phyloP scores from a whole-genome alignment of 2,888 invertebrate genomes.

The Beris morrisii region DNA sequence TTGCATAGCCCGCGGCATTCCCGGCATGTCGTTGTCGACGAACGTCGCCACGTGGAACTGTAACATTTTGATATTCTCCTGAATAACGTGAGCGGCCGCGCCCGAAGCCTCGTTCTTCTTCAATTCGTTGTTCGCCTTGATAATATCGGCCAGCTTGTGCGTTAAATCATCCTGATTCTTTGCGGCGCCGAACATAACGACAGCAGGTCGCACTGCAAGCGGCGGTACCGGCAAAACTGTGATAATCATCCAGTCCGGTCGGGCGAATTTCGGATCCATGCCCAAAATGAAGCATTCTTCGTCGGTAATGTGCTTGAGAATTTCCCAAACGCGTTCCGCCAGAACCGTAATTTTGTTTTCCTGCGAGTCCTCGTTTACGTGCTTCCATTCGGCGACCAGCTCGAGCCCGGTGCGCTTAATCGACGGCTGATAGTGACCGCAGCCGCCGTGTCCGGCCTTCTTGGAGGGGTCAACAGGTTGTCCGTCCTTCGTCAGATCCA shows the following conservation, averaged over 20 bases:
- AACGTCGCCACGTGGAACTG: conserved; percentile 99
- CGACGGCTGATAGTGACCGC: conserved; percentile 96
- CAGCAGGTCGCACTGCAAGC: conserved; percentile 92
- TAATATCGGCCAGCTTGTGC: conserved; percentile 97
- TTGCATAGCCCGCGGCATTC: conserved; percentile 96
- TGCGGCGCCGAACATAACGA: conserved; percentile 96
- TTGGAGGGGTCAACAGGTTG: conserved; percentile 59
- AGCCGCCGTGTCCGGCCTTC: conserved; percentile 84
- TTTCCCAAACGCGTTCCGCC: conserved; percentile 96
- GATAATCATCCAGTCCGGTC: conserved; percentile 99
- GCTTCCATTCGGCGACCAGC: conserved; percentile 97
- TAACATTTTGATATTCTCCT: conserved; percentile 95
- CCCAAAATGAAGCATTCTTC: conserved; percentile 93
- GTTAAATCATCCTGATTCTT: conserved; percentile 99
- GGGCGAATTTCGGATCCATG: conserved; percentile 96
- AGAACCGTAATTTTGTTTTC: conserved; percentile 92
- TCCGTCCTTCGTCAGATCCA: conserved; percentile 85
- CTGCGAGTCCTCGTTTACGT: conserved; percentile 97
- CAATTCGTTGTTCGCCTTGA: conserved; percentile 96
- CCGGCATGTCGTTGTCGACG: conserved; percentile 98
- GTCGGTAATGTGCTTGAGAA: conserved; percentile 92
- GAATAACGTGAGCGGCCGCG: conserved; percentile 95
- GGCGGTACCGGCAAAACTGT: conserved; percentile 98
- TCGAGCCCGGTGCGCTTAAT: conserved; percentile 89
- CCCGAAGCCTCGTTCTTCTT: conserved; percentile 94